Evolutionary conservation across 2,888 invertebrate species (phyloP).

Genomic region (Salticus scenicus): DNA sequence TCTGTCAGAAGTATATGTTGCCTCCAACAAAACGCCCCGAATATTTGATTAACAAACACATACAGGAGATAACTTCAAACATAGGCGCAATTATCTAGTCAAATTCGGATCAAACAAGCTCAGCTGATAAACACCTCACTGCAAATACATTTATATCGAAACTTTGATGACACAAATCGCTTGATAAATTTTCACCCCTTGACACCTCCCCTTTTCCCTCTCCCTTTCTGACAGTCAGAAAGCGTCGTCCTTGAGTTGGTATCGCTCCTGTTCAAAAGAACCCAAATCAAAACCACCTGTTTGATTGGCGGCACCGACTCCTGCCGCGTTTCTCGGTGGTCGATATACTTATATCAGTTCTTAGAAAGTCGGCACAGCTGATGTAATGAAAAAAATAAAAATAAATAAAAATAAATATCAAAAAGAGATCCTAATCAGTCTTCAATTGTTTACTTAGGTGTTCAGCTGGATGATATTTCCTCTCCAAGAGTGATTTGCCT

Average conservation of each 20-base stretch:
- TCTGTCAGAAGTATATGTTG: no score
- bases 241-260: not conserved
- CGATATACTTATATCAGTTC: conserved; percentile 5
- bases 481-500: not conserved
- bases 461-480: conserved; percentile 24
- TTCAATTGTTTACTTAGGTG: conserved; percentile 35
- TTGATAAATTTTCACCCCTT: not conserved
- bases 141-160: not conserved
- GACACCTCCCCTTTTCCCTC: not conserved
- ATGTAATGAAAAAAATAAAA: not conserved
- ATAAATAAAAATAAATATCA: no score
- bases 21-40: no score
- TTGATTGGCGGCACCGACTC: not conserved
- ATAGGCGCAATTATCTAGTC: not conserved
- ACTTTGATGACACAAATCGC: not conserved
- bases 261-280: not conserved
- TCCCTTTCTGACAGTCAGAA: no score
- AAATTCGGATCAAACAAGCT: not conserved
- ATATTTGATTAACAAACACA: no score
- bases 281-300: conserved; percentile 2
- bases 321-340: conserved; percentile 1
- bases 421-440: not conserved
- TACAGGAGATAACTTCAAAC: not conserved
- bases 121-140: not conserved
- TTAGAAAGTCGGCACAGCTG: not conserved